Evolutionary conservation across 2,797 vertebrate genomes (phyloP), one percentile per base, ranked within the genome.

Genomic region (Malacoraja senta): DNA sequence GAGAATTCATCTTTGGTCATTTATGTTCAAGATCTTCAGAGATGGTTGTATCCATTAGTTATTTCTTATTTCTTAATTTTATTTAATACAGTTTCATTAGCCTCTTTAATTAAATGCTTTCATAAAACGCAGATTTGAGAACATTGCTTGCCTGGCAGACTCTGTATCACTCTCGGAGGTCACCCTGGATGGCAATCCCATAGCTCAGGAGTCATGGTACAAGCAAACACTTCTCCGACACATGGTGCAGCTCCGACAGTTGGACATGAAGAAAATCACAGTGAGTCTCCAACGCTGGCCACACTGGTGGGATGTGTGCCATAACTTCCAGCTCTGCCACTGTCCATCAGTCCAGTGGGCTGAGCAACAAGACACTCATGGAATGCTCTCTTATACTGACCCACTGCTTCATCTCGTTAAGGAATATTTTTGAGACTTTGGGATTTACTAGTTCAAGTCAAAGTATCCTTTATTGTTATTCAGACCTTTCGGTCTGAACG

Each of bases 181-280:
- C 96, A 98, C 98, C 95, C 97, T 99, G 97, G 99, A 99, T 98
- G 99, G 98, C 97, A 99, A 99, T 95, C 98, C 98, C 93, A 97
- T 99, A 97, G 98, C 98, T 95, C 98, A 98, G 97, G 98, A 99
- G 98, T 97, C 98, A 99, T 99, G 98, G 98, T 99, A 99, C 98
- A 99, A 98, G 96, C 98, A 98, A 96, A 98, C 97, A 32, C 95
- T 98, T 96, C 97, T 99, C 95, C 98, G 98, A 97, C 98, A 98
- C 96, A 98, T 99, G 98, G 97, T 97, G 97, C 98, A 99, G 96
- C 98, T 99, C 94, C 98, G 96, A 96, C 98, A 98, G 97, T 98
- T 99, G 96, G 99, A 99, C 95, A 99, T 99, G 98, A 99, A 98
- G 97, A 98, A 98, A 95, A 97, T 99, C 96, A 99, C 98, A 94